phyloP scores from a whole-genome alignment of 2,797 vertebrate genomes.

The Astyanax mexicanus region DNA sequence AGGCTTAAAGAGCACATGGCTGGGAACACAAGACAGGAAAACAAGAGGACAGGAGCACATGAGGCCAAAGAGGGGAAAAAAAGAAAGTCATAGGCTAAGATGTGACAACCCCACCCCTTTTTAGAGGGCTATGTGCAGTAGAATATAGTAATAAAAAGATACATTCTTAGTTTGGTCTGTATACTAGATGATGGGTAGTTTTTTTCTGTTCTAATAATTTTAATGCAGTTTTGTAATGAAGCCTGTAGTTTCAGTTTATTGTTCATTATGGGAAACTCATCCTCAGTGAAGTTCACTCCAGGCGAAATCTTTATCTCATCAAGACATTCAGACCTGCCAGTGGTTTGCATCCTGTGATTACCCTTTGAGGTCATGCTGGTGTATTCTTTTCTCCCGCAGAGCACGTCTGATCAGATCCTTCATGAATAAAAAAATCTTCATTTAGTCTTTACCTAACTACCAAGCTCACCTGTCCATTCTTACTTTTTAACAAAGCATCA shows the following conservation, averaged over 20 bases:
- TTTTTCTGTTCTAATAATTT: neutral
- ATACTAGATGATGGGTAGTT: neutral
- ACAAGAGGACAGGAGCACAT: no score
- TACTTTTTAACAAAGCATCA: neutral
- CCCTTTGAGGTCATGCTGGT: neutral
- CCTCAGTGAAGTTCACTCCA: neutral
- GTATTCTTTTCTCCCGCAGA: neutral
- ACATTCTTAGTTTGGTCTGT: neutral
- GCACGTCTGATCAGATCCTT: neutral
- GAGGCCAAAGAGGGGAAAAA: no score
- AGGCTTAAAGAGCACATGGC: no score
- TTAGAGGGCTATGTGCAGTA: neutral
- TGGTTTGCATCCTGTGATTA: constrained; percentile 2
- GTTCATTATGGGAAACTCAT: neutral
- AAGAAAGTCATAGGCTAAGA: no score
- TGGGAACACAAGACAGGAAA: no score
- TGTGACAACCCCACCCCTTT: neutral
- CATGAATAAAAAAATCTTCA: neutral
- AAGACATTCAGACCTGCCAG: neutral
- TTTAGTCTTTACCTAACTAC: neutral
- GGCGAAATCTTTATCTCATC: neutral
- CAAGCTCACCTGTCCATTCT: neutral
- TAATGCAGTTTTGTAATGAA: neutral
- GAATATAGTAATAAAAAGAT: neutral
- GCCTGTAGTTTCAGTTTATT: neutral